A percentile compares a stretch with the other conserved stretches of the same genome.
These are phyloP conservation scores for Euschistus heros DNA, from an alignment of 1,140 invertebrate genomes.

Conservation along the genomic window DNA sequence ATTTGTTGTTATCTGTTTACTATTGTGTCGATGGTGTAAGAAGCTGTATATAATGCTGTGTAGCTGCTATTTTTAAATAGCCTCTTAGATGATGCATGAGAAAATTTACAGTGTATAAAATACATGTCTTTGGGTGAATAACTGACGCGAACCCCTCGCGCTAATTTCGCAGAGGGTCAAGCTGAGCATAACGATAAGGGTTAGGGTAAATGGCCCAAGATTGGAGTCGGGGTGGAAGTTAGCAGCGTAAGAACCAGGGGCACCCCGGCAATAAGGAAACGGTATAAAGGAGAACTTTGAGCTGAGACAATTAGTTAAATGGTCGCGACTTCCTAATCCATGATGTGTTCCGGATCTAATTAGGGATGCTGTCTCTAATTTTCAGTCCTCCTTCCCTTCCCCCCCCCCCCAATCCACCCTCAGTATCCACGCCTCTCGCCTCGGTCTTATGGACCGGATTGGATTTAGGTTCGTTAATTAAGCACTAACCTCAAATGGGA, in stretches of 20 bases:
- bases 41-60: too few species aligned
- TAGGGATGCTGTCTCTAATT: constrained; percentile 8
- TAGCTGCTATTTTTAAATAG: too few species aligned
- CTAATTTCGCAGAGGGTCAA: too few species aligned
- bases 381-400: neutral
- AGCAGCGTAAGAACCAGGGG: neutral
- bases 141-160: too few species aligned
- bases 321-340: constrained; percentile 17
- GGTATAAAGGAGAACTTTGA: constrained; percentile 1
- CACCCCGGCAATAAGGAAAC: neutral
- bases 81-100: too few species aligned
- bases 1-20: too few species aligned
- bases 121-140: too few species aligned
- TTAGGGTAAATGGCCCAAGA: neutral
- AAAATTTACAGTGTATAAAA: too few species aligned
- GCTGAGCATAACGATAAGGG: too few species aligned
- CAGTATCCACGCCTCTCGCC: neutral
- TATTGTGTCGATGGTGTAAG: too few species aligned
- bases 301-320: constrained; percentile 16
- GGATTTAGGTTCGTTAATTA: too few species aligned
- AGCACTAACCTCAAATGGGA: too few species aligned
- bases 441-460: neutral
- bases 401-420: neutral
- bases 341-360: constrained; percentile 14
- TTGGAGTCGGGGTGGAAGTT: neutral